Evolutionary conservation across 2,797 vertebrate genomes (phyloP).

Genomic region (Enteromius viviparus): DNA sequence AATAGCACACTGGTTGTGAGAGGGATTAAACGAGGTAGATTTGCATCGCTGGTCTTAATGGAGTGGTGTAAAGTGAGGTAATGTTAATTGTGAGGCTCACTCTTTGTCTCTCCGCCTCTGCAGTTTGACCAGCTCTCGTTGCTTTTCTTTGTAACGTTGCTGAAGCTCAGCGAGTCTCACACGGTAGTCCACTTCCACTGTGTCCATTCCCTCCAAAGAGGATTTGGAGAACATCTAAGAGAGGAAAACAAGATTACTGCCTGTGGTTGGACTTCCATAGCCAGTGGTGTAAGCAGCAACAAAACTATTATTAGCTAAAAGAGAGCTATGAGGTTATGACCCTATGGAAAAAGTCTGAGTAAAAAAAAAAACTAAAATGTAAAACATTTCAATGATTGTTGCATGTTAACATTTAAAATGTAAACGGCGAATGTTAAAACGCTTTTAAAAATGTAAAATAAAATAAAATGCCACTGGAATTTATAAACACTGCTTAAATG

Average conservation of each 20-base stretch:
- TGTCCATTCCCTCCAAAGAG: constrained; percentile 87
- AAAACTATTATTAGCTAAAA: constrained; percentile 11
- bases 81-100: constrained; percentile 75
- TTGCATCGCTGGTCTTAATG: neutral
- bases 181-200: constrained; percentile 92
- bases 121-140: constrained; percentile 90
- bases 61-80: neutral
- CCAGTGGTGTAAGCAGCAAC: neutral
- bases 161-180: constrained; percentile 92
- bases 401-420: neutral
- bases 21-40: neutral
- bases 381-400: neutral
- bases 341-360: neutral
- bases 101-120: constrained; percentile 89
- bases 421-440: neutral
- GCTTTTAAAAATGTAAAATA: neutral
- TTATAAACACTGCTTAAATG: neutral
- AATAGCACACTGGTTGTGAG: constrained; percentile 15
- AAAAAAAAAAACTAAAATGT: neutral
- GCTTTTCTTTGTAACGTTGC: constrained; percentile 93
- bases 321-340: neutral
- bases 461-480: neutral
- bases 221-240: constrained; percentile 88
- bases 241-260: neutral
- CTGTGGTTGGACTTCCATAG: neutral